Percentiles rank a stretch among this genome's conserved stretches.
Evolutionary conservation across 2,797 vertebrate genomes (phyloP).

Genomic region (Falco novaeseelandiae): DNA sequence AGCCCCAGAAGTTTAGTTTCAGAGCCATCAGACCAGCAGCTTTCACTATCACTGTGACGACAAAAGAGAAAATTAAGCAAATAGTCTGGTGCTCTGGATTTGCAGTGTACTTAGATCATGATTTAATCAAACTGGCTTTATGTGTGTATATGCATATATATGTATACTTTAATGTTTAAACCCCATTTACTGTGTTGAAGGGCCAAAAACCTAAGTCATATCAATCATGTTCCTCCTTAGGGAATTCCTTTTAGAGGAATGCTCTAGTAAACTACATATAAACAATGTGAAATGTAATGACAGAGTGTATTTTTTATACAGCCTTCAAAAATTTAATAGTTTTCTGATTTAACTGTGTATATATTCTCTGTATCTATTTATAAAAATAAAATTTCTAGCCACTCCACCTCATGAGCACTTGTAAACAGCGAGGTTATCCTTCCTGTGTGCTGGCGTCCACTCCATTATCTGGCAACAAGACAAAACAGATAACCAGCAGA

Average conservation of each 20-base stretch:
- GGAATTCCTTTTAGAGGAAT: conserved; percentile 22
- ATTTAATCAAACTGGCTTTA: neutral
- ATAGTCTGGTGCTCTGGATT: neutral
- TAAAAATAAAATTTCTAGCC: neutral
- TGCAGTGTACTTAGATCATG: neutral
- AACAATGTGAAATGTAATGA: conserved; percentile 43
- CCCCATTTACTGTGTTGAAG: neutral
- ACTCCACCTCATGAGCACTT: conserved; percentile 22
- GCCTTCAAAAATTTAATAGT: conserved; percentile 21
- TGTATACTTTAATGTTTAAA: neutral
- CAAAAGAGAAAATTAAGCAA: neutral
- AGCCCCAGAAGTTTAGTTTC: neutral
- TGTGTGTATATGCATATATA: neutral
- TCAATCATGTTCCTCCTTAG: conserved; percentile 37
- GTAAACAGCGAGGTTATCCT: conserved; percentile 42
- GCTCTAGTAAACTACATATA: conserved; percentile 52
- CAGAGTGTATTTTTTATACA: conserved; percentile 35
- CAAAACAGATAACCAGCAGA: conserved; percentile 67
- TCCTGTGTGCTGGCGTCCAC: neutral
- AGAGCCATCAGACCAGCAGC: neutral
- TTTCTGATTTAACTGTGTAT: conserved; percentile 59
- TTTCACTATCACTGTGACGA: neutral
- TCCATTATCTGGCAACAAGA: conserved; percentile 70
- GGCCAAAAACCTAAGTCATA: neutral
- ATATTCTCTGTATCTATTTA: neutral